These are phyloP conservation scores for Lasioglossum leucozonium DNA, from an alignment of 2,888 invertebrate species.

Conservation along the genomic window DNA sequence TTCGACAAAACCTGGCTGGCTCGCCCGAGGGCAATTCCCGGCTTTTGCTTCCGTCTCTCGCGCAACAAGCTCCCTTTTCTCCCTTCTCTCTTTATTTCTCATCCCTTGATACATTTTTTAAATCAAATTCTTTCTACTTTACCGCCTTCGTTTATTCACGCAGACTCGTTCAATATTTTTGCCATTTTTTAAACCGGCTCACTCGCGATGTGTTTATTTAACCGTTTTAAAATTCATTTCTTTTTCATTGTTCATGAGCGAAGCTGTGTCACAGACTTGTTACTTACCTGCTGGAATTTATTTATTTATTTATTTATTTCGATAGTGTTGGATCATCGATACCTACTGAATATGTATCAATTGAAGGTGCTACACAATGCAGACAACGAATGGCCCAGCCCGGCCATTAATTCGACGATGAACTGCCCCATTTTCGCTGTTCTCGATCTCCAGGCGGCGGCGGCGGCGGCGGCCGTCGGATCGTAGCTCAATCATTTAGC, in stretches of 20 bases:
- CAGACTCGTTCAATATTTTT: background rate
- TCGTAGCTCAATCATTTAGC: background rate
- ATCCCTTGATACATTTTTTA: background rate
- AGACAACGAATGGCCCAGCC: background rate
- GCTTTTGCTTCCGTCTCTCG: background rate
- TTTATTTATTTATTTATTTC: background rate
- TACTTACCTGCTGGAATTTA: background rate
- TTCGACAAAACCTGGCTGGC: background rate
- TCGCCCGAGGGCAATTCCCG: background rate
- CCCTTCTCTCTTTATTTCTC: background rate
- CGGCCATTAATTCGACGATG: background rate
- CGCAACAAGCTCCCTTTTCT: background rate
- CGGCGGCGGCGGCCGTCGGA: background rate
- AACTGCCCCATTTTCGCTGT: background rate
- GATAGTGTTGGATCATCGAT: background rate
- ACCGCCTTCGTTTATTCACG: background rate
- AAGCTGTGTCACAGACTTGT: background rate
- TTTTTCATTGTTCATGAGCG: background rate
- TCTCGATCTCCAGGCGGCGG: background rate
- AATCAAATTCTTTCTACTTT: background rate
- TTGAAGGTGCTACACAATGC: background rate
- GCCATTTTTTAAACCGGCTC: background rate
- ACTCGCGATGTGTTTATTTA: too few species aligned
- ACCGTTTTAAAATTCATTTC: background rate
- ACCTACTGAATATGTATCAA: background rate